Evolutionary conservation across 2,888 invertebrate species (phyloP).

Genomic region (Lepidocyrtoides sp.): DNA sequence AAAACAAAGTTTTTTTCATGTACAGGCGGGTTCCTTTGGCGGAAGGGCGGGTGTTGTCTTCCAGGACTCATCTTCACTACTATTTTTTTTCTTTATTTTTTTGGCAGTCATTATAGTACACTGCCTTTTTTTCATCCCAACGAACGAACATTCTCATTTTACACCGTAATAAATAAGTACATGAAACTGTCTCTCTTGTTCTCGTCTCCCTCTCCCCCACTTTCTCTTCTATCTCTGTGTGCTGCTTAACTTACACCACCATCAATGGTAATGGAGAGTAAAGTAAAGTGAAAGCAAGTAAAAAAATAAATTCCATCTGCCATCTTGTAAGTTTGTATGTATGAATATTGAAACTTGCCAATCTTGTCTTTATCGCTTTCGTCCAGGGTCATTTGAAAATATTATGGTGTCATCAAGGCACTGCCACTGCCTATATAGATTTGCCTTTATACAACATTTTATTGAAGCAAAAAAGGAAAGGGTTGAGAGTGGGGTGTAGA

Average conservation of each 20-base stretch:
- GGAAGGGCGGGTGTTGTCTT: conserved; percentile 44
- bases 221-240: neutral
- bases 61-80: conserved; percentile 9
- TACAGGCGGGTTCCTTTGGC: conserved; percentile 14
- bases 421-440: conserved; percentile 47
- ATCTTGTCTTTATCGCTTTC: conserved; percentile 77
- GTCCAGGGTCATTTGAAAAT: conserved; percentile 76
- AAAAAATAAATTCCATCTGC: conserved; percentile 76
- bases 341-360: conserved; percentile 78
- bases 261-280: neutral
- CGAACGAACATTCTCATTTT: conserved; percentile 22
- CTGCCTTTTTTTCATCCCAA: conserved; percentile 27
- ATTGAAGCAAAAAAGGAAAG: neutral
- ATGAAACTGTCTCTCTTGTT: conserved; percentile 23
- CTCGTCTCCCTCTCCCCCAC: neutral
- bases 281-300: conserved; percentile 51
- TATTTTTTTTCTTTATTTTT: conserved; percentile 9
- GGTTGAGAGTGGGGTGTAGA: neutral
- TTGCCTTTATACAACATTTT: neutral
- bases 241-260: too few species aligned
- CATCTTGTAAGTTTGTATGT: conserved; percentile 30
- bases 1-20: conserved; percentile 15
- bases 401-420: conserved; percentile 77
- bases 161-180: conserved; percentile 46
- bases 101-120: conserved; percentile 43